A percentile compares a stretch with the other conserved stretches of the same genome.
These are phyloP conservation scores for Oriolus oriolus DNA, from an alignment of 2,113 vertebrate species.

Conservation along the genomic window DNA sequence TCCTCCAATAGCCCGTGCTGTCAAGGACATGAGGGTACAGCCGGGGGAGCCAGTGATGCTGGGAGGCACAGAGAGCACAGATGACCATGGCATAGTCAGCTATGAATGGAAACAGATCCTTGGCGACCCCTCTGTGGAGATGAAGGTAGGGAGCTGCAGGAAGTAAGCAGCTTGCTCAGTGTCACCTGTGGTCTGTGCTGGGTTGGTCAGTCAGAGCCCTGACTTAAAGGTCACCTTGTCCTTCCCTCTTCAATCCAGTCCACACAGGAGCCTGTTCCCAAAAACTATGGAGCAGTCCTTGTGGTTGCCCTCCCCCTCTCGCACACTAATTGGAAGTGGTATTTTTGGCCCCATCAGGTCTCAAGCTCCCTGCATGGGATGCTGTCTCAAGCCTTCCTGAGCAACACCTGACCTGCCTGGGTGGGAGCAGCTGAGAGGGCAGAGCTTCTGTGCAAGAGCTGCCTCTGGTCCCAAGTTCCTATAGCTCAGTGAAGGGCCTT, in stretches of 20 bases:
- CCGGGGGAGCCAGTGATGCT: constrained; percentile 78
- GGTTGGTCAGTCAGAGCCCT: not conserved
- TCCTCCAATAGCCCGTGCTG: constrained; percentile 75
- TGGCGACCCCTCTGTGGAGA: constrained; percentile 40
- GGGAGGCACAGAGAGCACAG: constrained; percentile 77
- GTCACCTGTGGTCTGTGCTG: not conserved
- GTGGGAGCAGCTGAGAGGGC: not conserved
- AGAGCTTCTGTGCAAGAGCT: not conserved
- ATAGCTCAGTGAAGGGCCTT: not conserved
- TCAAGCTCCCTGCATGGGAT: not conserved
- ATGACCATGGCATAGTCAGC: constrained; percentile 67
- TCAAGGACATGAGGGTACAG: constrained; percentile 82
- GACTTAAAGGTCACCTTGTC: not conserved
- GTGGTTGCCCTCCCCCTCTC: not conserved
- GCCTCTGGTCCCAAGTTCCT: not conserved
- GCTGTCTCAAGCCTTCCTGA: not conserved
- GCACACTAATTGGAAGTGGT: not conserved
- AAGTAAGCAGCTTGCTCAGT: not conserved
- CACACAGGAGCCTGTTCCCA: not conserved
- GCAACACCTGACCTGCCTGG: not conserved
- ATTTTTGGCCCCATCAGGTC: not conserved
- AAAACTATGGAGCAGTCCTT: not conserved
- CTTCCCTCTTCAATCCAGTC: not conserved
- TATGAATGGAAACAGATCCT: constrained; percentile 80
- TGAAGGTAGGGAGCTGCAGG: constrained; percentile 72